Base-by-base conservation (phyloP, 2,888 invertebrate species). In the Yponomeuta evonymella region DNA sequence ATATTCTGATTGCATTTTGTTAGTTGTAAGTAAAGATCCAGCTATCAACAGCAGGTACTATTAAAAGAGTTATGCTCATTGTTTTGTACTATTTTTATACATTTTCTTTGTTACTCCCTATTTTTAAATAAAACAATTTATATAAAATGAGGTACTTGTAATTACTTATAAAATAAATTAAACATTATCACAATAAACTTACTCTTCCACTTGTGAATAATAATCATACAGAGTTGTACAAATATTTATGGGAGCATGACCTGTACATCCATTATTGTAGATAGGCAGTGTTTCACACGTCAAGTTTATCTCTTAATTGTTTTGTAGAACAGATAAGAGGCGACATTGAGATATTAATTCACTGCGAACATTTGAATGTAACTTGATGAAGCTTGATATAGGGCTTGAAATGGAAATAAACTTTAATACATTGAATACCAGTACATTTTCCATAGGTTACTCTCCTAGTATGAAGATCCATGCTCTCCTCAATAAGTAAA, bases 151-250 rank as follows among this genome's bases (percentile, higher is more conserved):
- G 73, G 73, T 74, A 73, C 71, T 78, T 79, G 12, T 65, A 65
- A 33, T 33, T 65, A 10, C 33, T 65, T 58, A 36, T 72, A 76
- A 70, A 78, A 79, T 80, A 77, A 78, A 72, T 79, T 78, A 67
- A 79, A 70, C 73, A 70, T 70, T 73, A 73, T 73, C 73, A 73
- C 73, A 73, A 62, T 70, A 70, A 70, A 65, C 71, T 66, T 67
- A 71, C n/a, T 62, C 71, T 73, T 73, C 48, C 58, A 58, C 64
- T 36, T 70, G 33, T 33, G 2, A 4, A 58, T 15, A 58, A 12
- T 58, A 3, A 15, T 58, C 3, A 3, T 5, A 33, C 33, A 33
- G 51, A 58, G 0, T 58, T 58, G 51, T 58, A 58, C 51, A 1
- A 58, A 58, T 33, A 33, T 33, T 33, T 33, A 33, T 33, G 33